A percentile compares a stretch with the other conserved stretches of the same genome.
Evolutionary conservation across 2,888 invertebrate genomes (phyloP).

Genomic region (Microctonus aethiopoides): DNA sequence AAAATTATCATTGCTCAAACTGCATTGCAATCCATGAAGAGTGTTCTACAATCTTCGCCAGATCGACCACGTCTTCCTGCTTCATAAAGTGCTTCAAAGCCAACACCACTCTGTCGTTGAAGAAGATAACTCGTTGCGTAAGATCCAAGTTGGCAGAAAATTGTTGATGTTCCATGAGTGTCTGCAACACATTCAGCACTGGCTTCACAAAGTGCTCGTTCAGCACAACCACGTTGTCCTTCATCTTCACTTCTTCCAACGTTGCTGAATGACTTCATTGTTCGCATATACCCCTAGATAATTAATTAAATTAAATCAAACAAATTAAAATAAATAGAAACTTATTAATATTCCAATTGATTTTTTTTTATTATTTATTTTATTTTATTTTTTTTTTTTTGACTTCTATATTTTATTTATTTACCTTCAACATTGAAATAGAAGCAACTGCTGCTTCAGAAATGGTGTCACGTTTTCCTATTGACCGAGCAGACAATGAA

Average conservation of each 20-base stretch:
- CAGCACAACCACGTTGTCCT: slow-evolving; percentile 84
- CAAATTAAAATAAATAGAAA: neutral
- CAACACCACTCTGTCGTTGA: slow-evolving; percentile 78
- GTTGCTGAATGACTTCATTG: slow-evolving; percentile 69
- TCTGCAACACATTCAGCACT: slow-evolving; percentile 87
- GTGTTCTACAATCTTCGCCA: slow-evolving; percentile 86
- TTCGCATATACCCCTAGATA: slow-evolving; percentile 81
- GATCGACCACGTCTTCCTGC: slow-evolving; percentile 88
- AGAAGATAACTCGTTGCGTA: slow-evolving; percentile 88
- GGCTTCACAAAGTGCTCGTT: slow-evolving; percentile 81
- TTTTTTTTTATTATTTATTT: neutral
- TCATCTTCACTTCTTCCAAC: slow-evolving; percentile 80
- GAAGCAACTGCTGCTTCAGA: slow-evolving; percentile 91
- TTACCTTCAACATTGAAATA: slow-evolving; percentile 84
- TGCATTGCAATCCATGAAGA: slow-evolving; percentile 90
- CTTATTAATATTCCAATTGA: neutral
- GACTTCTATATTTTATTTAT: neutral
- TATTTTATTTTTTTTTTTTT: neutral
- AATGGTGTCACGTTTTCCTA: slow-evolving; percentile 88
- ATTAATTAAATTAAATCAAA: neutral
- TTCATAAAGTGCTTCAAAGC: slow-evolving; percentile 84
- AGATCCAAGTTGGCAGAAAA: slow-evolving; percentile 94
- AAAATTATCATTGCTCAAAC: slow-evolving; percentile 71
- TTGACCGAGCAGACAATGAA: slow-evolving; percentile 83
- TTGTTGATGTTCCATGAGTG: slow-evolving; percentile 76